Evolutionary conservation across 1,140 invertebrate genomes (phyloP), one percentile per base, ranked within the genome.

Genomic region (Pissodes strobi): DNA sequence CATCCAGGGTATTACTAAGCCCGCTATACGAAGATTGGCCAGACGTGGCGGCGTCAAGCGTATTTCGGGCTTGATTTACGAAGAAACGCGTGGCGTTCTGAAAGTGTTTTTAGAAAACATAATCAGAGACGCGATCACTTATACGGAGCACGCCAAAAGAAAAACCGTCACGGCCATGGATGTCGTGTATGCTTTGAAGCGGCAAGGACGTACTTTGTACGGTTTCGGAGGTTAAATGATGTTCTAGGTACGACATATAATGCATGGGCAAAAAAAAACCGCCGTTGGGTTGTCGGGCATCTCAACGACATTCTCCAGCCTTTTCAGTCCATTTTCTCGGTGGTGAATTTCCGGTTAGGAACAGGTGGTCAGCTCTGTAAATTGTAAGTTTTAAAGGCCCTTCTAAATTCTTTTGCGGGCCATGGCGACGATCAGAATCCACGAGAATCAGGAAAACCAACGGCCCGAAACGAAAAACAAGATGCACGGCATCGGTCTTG

Each of bases 161-260:
- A 93, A 92, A 80, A 93, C 91, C 15, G 86, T 87, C 30, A 93
- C 91, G 8, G 90, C 90, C 51, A 93, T 93, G 90, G 90, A 94
- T 74, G 89, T 93, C 12, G 91, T 94, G 17, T 93, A 93, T 72
- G 90, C 90, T 21, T 79, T 93, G 67, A 94, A 93, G 78, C 80
- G 90, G 46, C 91, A 93, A 81, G 91, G 91, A 25, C 81, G 89
- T 21, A 87, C 85, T 23, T 71, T 87, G 0, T 87, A 87, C 72
- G 86, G 86, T 66, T 87, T 87, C 64, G 85, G 85, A 41, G 84
- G 85, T 67, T 87, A 81, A 85, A 64, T 46, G 1, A 51, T 22
- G 2, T 3, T 1, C 23, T 8, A 22, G 9, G 12, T 15, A 3
- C 13, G 13, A 45, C n/a, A n/a, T n/a, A n/a, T n/a, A n/a, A n/a